phyloP scores from a whole-genome alignment of 2,113 vertebrate species.

The Laticauda colubrina region DNA sequence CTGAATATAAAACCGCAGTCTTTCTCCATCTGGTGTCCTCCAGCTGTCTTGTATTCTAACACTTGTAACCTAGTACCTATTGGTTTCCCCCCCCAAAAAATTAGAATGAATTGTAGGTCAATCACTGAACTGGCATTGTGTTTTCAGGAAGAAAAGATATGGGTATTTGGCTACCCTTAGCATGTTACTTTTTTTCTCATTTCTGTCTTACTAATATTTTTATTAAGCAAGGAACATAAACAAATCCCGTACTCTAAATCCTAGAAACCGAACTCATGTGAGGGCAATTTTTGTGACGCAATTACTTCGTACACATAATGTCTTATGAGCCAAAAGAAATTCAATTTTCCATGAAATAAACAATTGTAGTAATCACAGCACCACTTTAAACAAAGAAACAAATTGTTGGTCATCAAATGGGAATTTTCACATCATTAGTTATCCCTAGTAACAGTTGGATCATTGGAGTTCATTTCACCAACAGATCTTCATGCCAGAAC shows the following conservation, averaged over 20 bases:
- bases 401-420: not conserved
- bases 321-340: not conserved
- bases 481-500: not conserved
- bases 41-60: not conserved
- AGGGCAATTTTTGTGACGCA: not conserved
- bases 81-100: not conserved
- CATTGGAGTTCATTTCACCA: not conserved
- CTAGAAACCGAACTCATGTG: not conserved
- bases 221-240: not conserved
- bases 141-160: not conserved
- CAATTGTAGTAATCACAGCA: constrained; percentile 35
- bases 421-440: constrained; percentile 30
- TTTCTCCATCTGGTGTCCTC: not conserved
- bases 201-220: not conserved
- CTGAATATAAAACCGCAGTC: not conserved
- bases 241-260: not conserved
- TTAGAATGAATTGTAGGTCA: not conserved
- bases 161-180: not conserved
- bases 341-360: constrained; percentile 11
- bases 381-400: not conserved
- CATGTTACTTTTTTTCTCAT: not conserved
- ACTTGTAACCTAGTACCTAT: not conserved
- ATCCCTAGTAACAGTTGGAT: not conserved
- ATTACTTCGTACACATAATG: not conserved
- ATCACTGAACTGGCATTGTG: not conserved